Evolutionary conservation across 2,888 invertebrate species (phyloP), one percentile per base, ranked within the genome.

Genomic region (Rhagonycha fulva): DNA sequence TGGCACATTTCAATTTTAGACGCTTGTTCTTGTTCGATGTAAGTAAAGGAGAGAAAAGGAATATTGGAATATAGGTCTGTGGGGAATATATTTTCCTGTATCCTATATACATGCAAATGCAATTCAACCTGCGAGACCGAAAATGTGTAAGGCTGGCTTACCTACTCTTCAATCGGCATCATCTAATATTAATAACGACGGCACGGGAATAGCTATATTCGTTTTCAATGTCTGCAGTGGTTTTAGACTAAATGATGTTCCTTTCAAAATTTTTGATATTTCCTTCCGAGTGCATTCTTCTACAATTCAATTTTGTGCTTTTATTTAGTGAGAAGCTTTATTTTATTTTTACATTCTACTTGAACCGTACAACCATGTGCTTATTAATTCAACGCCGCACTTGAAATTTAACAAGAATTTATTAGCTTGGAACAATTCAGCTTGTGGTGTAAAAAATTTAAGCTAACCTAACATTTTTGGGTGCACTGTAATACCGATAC

Each of bases 61-160:
- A 78, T 74, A 78, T 78, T 71, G 71, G 78, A 73, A 76, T 78
- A 75, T 78, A 78, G 72, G 80, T 76, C 80, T 78, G 78, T 72
- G 62, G 81, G 81, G 82, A 80, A 82, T 81, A 82, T 81, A 80
- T 80, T 78, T 82, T 81, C 77, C 79, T 81, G 80, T 81, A 82
- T 83, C 81, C 85, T 83, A 87, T 87, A 85, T 87, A 86, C 86
- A 87, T 87, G 87, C 86, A 86, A 87, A 87, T 87, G 86, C 86
- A 85, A 86, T 86, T 82, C 84, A 82, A 83, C 81, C 83, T 83
- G 82, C 81, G 83, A 81, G 80, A 81, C 82, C 82, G 82, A 83
- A 85, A 85, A 85, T 85, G 85, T 84, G 83, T 83, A 84, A 74
- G 78, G 76, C 80, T 79, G 78, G 76, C 80, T 79, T 76, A 79